These are phyloP conservation scores for Catharus bicknelli DNA, from an alignment of 2,113 vertebrate species.

Conservation along the genomic window DNA sequence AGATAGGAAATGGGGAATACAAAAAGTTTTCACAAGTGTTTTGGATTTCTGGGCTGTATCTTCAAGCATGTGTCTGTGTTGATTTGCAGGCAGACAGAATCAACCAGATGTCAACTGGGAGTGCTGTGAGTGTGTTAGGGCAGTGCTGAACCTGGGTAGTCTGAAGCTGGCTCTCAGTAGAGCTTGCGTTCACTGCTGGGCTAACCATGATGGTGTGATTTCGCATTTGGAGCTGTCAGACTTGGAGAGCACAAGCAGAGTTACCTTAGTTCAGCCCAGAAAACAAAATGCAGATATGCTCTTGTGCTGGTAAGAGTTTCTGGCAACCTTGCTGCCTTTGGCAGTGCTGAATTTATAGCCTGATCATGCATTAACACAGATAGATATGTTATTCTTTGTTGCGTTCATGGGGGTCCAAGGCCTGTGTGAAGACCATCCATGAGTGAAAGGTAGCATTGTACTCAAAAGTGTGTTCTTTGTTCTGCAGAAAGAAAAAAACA, in stretches of 20 bases:
- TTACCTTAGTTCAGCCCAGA: neutral
- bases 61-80: neutral
- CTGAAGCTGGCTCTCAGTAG: neutral
- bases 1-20: neutral
- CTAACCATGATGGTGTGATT: neutral
- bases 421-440: neutral
- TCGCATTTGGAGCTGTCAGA: neutral
- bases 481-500: neutral
- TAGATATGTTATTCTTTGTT: neutral
- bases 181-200: neutral
- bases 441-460: neutral
- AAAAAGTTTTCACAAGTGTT: neutral
- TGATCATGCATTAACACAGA: neutral
- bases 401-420: rapidly evolving
- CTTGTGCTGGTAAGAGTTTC: neutral
- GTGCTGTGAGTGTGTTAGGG: neutral
- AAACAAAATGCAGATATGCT: neutral
- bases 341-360: neutral
- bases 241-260: neutral
- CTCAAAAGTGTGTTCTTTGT: neutral
- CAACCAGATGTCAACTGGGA: neutral
- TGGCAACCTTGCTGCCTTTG: neutral
- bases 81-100: neutral
- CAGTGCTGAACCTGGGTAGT: neutral
- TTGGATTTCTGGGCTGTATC: neutral